A percentile compares a stretch with the other conserved stretches of the same genome.
These are phyloP conservation scores for Sprattus sprattus DNA, from an alignment of 2,113 vertebrate genomes.

Conservation along the genomic window DNA sequence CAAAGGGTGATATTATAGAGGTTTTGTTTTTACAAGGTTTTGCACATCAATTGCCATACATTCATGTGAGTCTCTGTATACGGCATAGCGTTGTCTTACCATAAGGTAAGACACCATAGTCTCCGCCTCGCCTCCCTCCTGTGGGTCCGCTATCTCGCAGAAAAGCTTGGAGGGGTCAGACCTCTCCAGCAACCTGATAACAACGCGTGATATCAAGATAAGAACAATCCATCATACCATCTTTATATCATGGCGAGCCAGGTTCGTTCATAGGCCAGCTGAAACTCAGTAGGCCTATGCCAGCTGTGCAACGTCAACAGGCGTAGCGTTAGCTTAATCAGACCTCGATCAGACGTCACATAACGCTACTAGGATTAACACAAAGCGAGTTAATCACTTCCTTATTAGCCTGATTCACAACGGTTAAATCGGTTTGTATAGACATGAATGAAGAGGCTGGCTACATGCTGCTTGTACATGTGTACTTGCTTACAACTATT, in stretches of 20 bases:
- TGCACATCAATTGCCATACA: not conserved
- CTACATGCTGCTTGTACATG: too few species aligned
- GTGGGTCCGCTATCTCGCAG: conserved; percentile 46
- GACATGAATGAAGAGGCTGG: too few species aligned
- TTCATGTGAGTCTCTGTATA: not conserved
- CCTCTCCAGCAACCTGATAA: conserved; percentile 58
- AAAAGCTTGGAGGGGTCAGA: conserved; percentile 56
- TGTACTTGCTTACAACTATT: not conserved
- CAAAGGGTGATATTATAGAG: not conserved
- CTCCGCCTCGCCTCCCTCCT: conserved; percentile 53
- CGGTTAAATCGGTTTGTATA: too few species aligned
- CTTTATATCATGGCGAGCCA: too few species aligned
- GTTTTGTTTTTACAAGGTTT: not conserved
- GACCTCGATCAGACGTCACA: too few species aligned
- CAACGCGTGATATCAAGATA: not conserved
- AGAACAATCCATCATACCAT: too few species aligned
- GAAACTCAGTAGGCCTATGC: too few species aligned
- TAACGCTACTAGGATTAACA: not conserved
- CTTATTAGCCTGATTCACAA: not conserved
- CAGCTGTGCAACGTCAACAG: too few species aligned
- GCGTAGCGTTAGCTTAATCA: not conserved
- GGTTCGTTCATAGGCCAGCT: too few species aligned
- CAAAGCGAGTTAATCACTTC: not conserved
- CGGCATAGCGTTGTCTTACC: conserved; percentile 41
- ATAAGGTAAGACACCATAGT: conserved; percentile 58